Evolutionary conservation across 2,113 vertebrate genomes (phyloP), one percentile per base, ranked within the genome.

Genomic region (Emydocephalus ijimae): DNA sequence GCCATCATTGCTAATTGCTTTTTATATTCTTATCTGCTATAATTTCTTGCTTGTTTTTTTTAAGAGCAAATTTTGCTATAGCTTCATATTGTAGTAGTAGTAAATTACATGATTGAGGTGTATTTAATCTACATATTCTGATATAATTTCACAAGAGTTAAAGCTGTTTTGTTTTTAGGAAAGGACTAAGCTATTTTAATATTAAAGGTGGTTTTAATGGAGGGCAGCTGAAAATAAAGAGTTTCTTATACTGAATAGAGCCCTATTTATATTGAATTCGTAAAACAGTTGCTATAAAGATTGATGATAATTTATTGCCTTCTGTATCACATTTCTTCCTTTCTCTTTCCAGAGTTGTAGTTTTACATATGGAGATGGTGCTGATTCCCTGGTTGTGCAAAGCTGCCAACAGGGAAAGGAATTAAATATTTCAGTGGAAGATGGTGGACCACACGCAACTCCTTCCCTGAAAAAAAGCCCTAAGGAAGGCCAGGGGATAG

Each of bases 401-500:
- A 95, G 97, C 93, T 94, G 97, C 97, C 88, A 95, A 94, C 97
- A 92, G 89, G 96, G 93, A 96, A 98, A 98, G 95, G 98, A 99
- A 88, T 94, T 97, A 91, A 98, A 97, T 24, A 96, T 96, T 3
- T 92, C 96, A n/a, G 18, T 97, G 6, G 97, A 98, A 91, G 98
- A 98, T 23, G 92, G 94, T 7, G 97, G 95, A 95, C 96, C 96
- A 2, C 96, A 91, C 64, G 95, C 74, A 74, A 99, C 98, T 95
- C 98, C 98, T 3, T 95, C 97, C 69, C 95, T 96, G 91, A 98
- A 97, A 95, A 98, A 96, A 91, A 99, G 98, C 92, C 97, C 98
- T 4, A 97, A 97, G 90, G 98, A 97, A 92, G 96, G 95, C 94
- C 92, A 14, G 96, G 96, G 92, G 93, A 94, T 95, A 56, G 97